Percentiles rank a stretch among this genome's conserved stretches.
Conservation (phyloP, 2,113 vertebrate species). For the Pleuronectes platessa region DNA sequence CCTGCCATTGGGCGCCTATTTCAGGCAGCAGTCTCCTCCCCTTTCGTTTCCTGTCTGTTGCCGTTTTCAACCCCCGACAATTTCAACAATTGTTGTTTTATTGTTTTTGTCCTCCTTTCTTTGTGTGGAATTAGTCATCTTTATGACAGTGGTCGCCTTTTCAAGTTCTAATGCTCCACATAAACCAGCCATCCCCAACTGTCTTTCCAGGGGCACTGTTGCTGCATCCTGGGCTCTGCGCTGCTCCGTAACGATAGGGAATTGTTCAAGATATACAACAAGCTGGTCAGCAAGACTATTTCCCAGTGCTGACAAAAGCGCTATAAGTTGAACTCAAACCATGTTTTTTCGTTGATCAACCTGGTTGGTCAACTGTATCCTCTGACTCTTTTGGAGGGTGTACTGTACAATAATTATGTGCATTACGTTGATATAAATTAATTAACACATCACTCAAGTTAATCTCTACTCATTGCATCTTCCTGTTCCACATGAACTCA, state of each 20-base stretch:
- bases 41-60: background rate
- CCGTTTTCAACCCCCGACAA: background rate
- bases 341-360: background rate
- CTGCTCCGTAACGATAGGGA: background rate
- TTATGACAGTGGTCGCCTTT: background rate
- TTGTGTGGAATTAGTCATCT: background rate
- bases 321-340: background rate
- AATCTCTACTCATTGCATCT: background rate
- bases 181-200: background rate
- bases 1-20: background rate
- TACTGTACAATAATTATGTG: background rate
- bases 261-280: background rate
- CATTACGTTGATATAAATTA: background rate
- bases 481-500: conserved; percentile 17
- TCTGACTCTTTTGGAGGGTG: background rate
- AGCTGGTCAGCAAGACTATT: background rate
- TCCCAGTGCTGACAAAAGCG: background rate
- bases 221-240: background rate
- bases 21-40: background rate
- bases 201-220: background rate
- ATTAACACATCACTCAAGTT: conserved; percentile 14
- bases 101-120: background rate
- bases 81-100: too few species aligned
- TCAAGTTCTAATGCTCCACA: background rate
- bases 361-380: background rate